Base-by-base conservation (phyloP, 2,888 invertebrate species). In the Trissolcus japonicus region DNA sequence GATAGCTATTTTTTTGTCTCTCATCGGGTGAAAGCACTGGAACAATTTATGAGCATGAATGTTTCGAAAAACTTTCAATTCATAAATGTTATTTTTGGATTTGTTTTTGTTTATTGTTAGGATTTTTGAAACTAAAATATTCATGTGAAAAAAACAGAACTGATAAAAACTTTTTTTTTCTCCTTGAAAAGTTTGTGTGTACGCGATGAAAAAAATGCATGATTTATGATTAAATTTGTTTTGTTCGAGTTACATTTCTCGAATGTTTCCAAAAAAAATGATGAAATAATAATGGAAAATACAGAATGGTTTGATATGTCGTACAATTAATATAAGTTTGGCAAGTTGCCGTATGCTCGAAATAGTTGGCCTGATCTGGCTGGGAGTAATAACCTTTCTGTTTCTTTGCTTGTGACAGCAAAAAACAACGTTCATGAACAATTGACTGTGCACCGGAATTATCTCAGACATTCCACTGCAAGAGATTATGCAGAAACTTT, bases 281-380 rank as follows among this genome's bases (percentile, higher is more conserved):
- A 35, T 9, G 9, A 35, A 35, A 35, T 35, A 35, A 35, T 35
- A 35, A 35, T 35, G 11, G 6, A 7, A 7, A 35, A 11, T 53
- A 67, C 57, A 80, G 81, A 83, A 85, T 83, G 21, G 29, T 57
- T n/a, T 29, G 81, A 85, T 84, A 84, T 86, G 86, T 84, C 80
- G 75, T 82, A 80, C 82, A 86, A 87, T 87, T 87, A 87, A 83
- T 84, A 86, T 85, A 85, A 86, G 82, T 84, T 86, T 88, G 88
- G 88, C 88, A 83, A 80, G 80, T 67, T 83, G 87, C 87, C 88
- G 76, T 68, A 72, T 57, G 83, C 84, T 85, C 79, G 82, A 86
- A 87, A 88, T 88, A 88, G 83, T 81, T 78, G 81, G 80, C 81
- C 80, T 80, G 82, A 82, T 82, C 81, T 80, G 81, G 67, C 78